Evolutionary conservation across 1,140 invertebrate species (phyloP).

Genomic region (Pemphigus obesinymphae): DNA sequence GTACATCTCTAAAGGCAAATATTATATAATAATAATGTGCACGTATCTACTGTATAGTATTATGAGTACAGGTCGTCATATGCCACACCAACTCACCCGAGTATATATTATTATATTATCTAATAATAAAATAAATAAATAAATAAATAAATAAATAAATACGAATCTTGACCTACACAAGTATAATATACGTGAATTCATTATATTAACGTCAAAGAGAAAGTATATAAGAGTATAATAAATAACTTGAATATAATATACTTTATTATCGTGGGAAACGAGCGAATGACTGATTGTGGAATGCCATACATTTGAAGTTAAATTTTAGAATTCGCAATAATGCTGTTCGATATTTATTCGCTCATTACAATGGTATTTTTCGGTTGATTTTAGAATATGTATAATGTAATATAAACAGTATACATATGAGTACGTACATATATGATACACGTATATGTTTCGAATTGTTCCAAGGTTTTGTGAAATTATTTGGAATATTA

Average conservation of each 20-base stretch:
- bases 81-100: too few relatives aligned
- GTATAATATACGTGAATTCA: not conserved
- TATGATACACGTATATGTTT: not conserved
- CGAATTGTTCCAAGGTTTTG: not conserved
- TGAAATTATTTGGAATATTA: not conserved
- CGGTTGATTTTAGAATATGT: constrained; percentile 1
- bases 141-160: not conserved
- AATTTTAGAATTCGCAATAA: constrained; percentile 1
- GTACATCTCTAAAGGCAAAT: not conserved
- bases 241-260: not conserved
- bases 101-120: constrained; percentile 20
- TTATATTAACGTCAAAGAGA: not conserved
- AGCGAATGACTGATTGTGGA: not conserved
- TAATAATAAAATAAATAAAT: too few relatives aligned
- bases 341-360: not conserved
- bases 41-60: not conserved
- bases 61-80: too few relatives aligned
- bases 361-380: constrained; percentile 6
- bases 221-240: not conserved
- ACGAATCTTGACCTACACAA: constrained; percentile 19
- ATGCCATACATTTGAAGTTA: constrained; percentile 6
- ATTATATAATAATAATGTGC: too few relatives aligned
- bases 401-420: too few relatives aligned
- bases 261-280: constrained; percentile 4
- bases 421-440: too few relatives aligned